Conservation (phyloP, 2,113 vertebrate genomes). For the Chaetorhynchus papuensis region DNA sequence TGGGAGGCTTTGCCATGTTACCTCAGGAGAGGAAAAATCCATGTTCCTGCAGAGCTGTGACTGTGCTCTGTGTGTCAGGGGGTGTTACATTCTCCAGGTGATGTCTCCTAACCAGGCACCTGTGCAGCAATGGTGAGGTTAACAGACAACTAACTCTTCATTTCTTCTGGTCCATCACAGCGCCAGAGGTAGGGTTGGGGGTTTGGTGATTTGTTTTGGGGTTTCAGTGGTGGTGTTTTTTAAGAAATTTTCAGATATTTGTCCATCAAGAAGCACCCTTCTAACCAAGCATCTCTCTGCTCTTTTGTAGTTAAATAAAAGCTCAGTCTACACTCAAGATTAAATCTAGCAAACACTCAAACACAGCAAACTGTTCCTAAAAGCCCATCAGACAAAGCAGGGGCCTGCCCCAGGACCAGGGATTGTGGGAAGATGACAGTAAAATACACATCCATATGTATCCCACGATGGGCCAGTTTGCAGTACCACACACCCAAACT, state of each 20-base stretch:
- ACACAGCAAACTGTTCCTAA: rapidly evolving
- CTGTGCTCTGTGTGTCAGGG: neutral
- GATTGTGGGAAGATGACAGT: rapidly evolving
- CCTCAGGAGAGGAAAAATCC: neutral
- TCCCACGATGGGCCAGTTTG: rapidly evolving
- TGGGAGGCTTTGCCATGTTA: neutral
- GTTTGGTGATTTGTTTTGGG: neutral
- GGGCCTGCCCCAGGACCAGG: neutral
- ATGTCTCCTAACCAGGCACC: neutral
- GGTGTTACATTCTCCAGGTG: neutral
- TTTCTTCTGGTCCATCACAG: neutral
- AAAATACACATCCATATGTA: rapidly evolving
- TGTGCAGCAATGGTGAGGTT: neutral
- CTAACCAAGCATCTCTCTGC: neutral
- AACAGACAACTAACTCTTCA: neutral
- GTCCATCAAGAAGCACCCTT: neutral
- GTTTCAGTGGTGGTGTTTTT: rapidly evolving
- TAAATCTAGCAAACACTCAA: neutral
- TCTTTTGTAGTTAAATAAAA: neutral
- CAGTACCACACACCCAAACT: neutral
- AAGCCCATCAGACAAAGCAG: neutral
- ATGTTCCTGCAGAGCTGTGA: neutral
- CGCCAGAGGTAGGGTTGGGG: rapidly evolving
- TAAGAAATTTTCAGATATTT: rapidly evolving
- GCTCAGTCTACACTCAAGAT: neutral